Conservation (phyloP, 2,797 vertebrate species). For the Argya squamiceps region DNA sequence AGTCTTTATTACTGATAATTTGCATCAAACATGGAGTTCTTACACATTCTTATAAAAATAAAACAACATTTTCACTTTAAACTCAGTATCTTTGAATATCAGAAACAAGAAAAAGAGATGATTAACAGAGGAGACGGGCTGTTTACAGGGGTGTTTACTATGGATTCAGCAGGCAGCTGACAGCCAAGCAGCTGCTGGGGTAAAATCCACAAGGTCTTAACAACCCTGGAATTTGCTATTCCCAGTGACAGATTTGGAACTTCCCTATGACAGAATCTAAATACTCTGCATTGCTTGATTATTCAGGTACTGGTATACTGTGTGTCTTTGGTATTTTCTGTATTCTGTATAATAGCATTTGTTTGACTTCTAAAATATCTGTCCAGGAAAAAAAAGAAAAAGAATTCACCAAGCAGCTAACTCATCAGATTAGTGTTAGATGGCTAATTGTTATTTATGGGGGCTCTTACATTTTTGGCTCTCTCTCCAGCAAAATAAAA, state of each 20-base stretch:
- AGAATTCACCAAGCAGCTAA: background rate
- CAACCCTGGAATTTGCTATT: background rate
- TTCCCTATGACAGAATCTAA: background rate
- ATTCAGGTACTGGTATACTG: background rate
- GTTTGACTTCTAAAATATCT: background rate
- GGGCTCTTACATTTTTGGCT: background rate
- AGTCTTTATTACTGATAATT: background rate
- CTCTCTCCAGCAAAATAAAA: background rate
- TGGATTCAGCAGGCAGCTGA: background rate
- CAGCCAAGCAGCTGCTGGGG: background rate
- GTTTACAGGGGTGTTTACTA: background rate
- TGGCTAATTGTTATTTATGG: background rate
- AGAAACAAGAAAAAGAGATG: background rate
- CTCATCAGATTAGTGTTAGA: background rate
- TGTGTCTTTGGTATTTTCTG: background rate
- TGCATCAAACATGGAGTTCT: background rate
- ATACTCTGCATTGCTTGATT: background rate
- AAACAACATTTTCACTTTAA: background rate
- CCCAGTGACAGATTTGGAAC: background rate
- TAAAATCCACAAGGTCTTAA: background rate
- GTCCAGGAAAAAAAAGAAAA: background rate
- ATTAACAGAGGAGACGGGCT: background rate
- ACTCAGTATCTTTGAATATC: background rate
- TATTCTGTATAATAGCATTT: background rate
- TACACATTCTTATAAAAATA: background rate